These are phyloP conservation scores for Clarias fuscus DNA, from an alignment of 2,797 vertebrate species.

Conservation along the genomic window DNA sequence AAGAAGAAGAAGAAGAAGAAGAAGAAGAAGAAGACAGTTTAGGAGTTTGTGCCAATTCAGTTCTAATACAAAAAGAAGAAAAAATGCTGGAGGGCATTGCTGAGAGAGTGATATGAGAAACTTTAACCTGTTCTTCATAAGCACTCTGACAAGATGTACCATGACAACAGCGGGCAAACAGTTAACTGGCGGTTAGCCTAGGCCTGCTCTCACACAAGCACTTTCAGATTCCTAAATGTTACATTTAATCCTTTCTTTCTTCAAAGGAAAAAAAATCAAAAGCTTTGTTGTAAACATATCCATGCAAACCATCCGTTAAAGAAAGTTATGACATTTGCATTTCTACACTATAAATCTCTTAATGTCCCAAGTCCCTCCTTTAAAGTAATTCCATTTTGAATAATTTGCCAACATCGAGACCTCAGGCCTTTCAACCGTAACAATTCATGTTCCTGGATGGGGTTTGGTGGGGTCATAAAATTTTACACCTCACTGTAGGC, in stretches of 20 bases:
- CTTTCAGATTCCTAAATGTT: constrained; percentile 24
- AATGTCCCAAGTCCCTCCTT: neutral
- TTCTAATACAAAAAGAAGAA: constrained; percentile 44
- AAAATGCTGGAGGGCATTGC: constrained; percentile 66
- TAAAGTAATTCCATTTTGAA: neutral
- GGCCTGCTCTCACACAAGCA: constrained; percentile 13
- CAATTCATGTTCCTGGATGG: neutral
- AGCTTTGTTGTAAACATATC: neutral
- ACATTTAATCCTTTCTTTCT: neutral
- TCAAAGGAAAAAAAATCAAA: constrained; percentile 14
- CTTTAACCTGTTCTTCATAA: constrained; percentile 60
- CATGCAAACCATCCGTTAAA: neutral
- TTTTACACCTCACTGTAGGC: neutral
- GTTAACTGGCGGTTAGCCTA: constrained; percentile 27
- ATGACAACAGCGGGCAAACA: constrained; percentile 31
- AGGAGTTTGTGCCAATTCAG: constrained; percentile 34
- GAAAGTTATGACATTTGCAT: neutral
- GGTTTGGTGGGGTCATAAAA: neutral
- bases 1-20: constrained; percentile 4
- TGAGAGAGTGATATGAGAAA: constrained; percentile 67
- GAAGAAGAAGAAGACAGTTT: neutral
- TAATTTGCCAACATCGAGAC: neutral
- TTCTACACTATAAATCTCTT: neutral
- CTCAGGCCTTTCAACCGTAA: neutral
- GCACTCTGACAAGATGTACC: constrained; percentile 43